Base-by-base conservation (phyloP, 2,888 invertebrate species). In the Rotaria socialis region DNA sequence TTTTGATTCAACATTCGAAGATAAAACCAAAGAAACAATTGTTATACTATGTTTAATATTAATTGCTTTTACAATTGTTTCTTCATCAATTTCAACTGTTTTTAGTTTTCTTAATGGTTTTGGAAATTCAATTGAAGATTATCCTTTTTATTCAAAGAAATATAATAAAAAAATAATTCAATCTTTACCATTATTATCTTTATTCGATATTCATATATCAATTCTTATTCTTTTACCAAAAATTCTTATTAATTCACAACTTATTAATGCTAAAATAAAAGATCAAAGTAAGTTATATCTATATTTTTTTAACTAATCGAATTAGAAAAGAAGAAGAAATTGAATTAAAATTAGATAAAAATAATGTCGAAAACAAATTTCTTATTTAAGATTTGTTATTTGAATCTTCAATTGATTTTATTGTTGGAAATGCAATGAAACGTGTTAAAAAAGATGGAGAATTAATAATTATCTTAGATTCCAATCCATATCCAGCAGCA, bases 81-180 rank as follows among this genome's bases (percentile, higher is more conserved):
- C 24, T 6, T 43, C 47, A 11, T 47, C 80, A 47, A 47, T 80
- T 10, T 80, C 24, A n/a, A 47, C 80, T n/a, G 14, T 80, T 47
- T 47, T 47, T 1, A 43, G 47, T 80, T 80, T 80, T n/a, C 0
- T 80, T 4, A 80, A 80, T 35, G 67, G 67, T 6, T 47, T 80
- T 3, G 47, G n/a, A 24, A 80, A 80, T 80, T 80, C n/a, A 80
- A 47, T 80, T n/a, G 80, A 80, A 80, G 80, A 80, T 47, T 11
- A 24, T 80, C 35, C 67, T 19, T 80, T 24, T 24, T 11, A 43
- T 47, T 80, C 24, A 8, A 4, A 8, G 0, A 24, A 47, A n/a
- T 24, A 7, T n/a, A 47, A n/a, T n/a, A 47, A 1, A 43, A 52
- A 52, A 11, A 10, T 2, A 24, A 19, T 80, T 22, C 24, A 47